Percentiles rank a stretch among this genome's conserved stretches.
phyloP scores from a whole-genome alignment of 2,113 vertebrate species.

The Nannobrachium achirus region DNA sequence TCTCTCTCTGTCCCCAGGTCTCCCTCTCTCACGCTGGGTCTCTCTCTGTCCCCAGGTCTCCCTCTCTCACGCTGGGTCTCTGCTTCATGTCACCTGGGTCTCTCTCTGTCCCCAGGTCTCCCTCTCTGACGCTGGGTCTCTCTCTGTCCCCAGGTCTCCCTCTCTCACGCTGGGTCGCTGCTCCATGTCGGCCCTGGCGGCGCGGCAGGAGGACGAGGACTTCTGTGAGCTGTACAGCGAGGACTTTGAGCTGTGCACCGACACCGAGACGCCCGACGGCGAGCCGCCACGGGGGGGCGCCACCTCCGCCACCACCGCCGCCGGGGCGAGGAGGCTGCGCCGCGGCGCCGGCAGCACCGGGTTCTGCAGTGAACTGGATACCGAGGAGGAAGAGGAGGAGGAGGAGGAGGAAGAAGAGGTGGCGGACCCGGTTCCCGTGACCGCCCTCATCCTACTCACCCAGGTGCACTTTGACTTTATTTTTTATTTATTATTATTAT shows the following conservation, averaged over 20 bases:
- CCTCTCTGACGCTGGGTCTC: no score
- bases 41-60: no score
- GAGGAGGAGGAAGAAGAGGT: constrained; percentile 71
- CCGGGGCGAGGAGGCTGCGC: no score
- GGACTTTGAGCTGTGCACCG: constrained; percentile 88
- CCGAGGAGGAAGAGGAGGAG: constrained; percentile 53
- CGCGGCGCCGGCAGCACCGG: constrained; percentile 57
- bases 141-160: constrained; percentile 66
- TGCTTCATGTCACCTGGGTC: background rate
- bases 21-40: no score
- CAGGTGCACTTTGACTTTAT: no score
- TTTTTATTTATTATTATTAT: no score
- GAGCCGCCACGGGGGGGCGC: constrained; percentile 63
- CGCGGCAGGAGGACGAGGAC: constrained; percentile 94
- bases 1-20: no score
- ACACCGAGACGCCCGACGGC: constrained; percentile 81
- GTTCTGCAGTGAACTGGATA: constrained; percentile 83
- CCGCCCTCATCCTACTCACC: constrained; percentile 85
- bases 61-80: no score
- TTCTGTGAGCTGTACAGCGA: constrained; percentile 94
- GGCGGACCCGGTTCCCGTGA: constrained; percentile 80
- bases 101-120: constrained; percentile 24
- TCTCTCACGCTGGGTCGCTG: constrained; percentile 90
- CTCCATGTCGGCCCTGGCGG: constrained; percentile 92
- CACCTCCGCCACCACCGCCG: constrained; percentile 51